These are phyloP conservation scores for Tachysurus fulvidraco DNA, from an alignment of 2,113 vertebrate genomes.

Conservation along the genomic window DNA sequence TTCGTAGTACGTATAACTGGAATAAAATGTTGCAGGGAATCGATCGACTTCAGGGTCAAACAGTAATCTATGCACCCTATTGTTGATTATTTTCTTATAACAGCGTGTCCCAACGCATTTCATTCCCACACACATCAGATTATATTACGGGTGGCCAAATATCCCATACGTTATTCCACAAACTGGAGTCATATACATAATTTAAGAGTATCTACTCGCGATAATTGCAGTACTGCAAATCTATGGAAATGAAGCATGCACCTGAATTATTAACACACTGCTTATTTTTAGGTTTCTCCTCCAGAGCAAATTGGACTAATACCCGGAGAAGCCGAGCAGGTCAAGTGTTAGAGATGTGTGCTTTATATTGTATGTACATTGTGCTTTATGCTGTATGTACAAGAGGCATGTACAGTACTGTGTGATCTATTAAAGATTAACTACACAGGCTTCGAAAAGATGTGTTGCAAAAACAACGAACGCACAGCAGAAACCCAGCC, in stretches of 20 bases:
- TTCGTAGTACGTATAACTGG: not conserved
- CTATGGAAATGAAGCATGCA: not conserved
- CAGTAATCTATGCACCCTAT: not conserved
- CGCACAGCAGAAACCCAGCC: not conserved
- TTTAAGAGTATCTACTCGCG: not conserved
- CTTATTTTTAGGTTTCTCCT: not conserved
- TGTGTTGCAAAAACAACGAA: not conserved
- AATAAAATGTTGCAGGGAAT: not conserved
- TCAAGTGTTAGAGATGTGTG: not conserved
- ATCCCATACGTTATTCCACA: not conserved
- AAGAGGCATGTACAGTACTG: not conserved
- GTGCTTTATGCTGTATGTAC: not conserved
- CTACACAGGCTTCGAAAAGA: not conserved
- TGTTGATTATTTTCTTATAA: not conserved
- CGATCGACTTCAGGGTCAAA: not conserved
- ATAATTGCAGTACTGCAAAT: not conserved
- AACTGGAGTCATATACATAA: not conserved
- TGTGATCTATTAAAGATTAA: constrained; percentile 23
- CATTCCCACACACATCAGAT: not conserved
- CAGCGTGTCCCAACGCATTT: not conserved
- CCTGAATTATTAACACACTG: not conserved
- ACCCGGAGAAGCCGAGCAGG: not conserved
- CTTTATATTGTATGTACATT: not conserved
- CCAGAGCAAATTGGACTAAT: not conserved
- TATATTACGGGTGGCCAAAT: not conserved